phyloP scores from a whole-genome alignment of 2,888 invertebrate species.

The Cerceris rybyensis region DNA sequence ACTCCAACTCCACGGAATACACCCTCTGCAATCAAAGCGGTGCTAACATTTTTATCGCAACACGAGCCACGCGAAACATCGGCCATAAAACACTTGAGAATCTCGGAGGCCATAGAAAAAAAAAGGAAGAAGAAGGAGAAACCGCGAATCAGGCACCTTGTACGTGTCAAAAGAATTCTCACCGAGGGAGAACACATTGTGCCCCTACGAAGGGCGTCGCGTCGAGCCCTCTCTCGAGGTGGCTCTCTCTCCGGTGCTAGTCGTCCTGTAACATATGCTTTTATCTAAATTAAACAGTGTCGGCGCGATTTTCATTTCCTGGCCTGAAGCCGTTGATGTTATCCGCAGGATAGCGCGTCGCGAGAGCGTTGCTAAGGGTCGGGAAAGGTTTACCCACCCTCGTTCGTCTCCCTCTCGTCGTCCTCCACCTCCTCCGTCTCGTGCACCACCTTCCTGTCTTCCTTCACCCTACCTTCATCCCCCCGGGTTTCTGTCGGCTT shows the following conservation, averaged over 20 bases:
- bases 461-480: constrained; percentile 32
- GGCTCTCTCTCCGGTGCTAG: constrained; percentile 35
- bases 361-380: constrained; percentile 75
- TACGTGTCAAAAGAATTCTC: constrained; percentile 32
- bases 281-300: constrained; percentile 84
- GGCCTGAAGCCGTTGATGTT: constrained; percentile 82
- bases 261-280: constrained; percentile 82
- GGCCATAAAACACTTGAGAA: constrained; percentile 16
- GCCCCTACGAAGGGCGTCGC: constrained; percentile 11
- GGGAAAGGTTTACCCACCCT: constrained; percentile 72
- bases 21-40: background rate
- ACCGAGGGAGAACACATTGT: constrained; percentile 35
- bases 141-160: constrained; percentile 47
- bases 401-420: constrained; percentile 37
- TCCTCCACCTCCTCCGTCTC: constrained; percentile 1
- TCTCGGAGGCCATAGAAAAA: constrained; percentile 40
- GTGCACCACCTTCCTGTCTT: constrained; percentile 47
- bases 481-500: background rate
- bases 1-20: background rate
- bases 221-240: constrained; percentile 9
- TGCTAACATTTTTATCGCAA: background rate
- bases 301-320: constrained; percentile 84
- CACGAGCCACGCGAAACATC: background rate
- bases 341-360: constrained; percentile 80
- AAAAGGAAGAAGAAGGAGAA: background rate